Percentiles rank a stretch among this genome's conserved stretches.
Conservation (phyloP, 2,797 vertebrate genomes). For the Limnodromus scolopaceus region DNA sequence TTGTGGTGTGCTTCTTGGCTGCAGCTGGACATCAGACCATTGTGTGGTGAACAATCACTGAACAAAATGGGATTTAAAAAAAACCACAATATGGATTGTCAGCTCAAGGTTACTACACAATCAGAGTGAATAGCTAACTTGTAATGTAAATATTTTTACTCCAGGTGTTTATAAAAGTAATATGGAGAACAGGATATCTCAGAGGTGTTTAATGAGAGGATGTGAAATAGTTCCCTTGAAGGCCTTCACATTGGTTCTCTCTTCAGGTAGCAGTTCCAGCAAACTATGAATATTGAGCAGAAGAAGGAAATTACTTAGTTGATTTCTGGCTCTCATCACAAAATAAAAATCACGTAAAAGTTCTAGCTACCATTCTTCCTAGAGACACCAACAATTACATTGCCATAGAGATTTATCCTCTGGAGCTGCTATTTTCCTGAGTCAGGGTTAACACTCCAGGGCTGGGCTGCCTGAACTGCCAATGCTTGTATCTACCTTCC, state of each 20-base stretch:
- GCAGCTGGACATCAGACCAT: constrained; percentile 38
- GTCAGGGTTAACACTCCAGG: constrained; percentile 5
- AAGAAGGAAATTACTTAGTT: neutral
- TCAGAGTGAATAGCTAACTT: constrained; percentile 23
- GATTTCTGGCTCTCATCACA: neutral
- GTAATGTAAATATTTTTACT: constrained; percentile 61
- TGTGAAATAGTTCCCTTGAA: neutral
- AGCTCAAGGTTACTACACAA: constrained; percentile 49
- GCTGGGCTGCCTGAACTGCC: neutral
- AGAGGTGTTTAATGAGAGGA: constrained; percentile 17
- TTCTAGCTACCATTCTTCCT: neutral
- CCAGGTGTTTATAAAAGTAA: constrained; percentile 52
- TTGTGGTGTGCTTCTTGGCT: neutral
- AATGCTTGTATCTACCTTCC: neutral
- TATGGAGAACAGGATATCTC: constrained; percentile 33
- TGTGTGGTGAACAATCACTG: constrained; percentile 18
- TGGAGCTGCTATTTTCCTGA: neutral
- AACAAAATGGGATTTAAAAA: constrained; percentile 4
- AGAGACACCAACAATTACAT: neutral
- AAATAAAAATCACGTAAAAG: neutral
- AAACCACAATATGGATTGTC: constrained; percentile 38
- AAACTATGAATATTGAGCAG: neutral
- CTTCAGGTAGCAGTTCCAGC: neutral
- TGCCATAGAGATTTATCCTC: constrained; percentile 13
- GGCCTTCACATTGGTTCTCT: neutral